phyloP scores from a whole-genome alignment of 2,888 invertebrate species.

The Anticlea derivata region DNA sequence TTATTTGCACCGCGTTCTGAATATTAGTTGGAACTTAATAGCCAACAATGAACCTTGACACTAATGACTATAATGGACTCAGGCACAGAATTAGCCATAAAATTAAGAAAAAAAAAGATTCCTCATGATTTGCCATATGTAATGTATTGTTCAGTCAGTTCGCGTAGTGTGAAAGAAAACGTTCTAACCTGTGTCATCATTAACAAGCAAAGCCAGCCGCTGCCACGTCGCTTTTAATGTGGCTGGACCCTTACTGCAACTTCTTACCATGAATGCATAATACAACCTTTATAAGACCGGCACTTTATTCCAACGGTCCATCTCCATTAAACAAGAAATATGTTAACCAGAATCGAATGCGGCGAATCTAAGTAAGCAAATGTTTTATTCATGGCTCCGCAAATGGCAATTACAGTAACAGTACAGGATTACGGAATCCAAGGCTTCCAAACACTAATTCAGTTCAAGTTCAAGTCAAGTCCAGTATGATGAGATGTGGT shows the following conservation, averaged over 20 bases:
- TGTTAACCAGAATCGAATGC: conserved; percentile 65
- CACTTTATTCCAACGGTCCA: conserved; percentile 54
- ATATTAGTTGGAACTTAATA: too few relatives aligned
- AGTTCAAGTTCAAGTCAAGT: too few relatives aligned
- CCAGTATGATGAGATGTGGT: too few relatives aligned
- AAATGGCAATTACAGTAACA: conserved; percentile 72
- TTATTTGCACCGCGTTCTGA: too few relatives aligned
- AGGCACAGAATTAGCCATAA: too few relatives aligned
- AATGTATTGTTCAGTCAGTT: too few relatives aligned
- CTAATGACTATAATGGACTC: too few relatives aligned
- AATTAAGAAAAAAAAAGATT: too few relatives aligned
- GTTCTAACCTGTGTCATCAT: too few relatives aligned
- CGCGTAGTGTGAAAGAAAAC: too few relatives aligned
- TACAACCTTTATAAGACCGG: conserved; percentile 31
- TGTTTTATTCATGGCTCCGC: conserved; percentile 71
- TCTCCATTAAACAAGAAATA: conserved; percentile 62
- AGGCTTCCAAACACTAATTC: neutral
- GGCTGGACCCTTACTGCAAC: conserved; percentile 15
- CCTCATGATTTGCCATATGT: too few relatives aligned
- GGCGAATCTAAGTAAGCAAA: conserved; percentile 66
- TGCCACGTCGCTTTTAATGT: conserved; percentile 1
- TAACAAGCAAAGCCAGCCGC: neutral
- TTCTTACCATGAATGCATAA: conserved; percentile 32
- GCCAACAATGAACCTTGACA: too few relatives aligned
- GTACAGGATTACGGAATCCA: conserved; percentile 39